phyloP scores from a whole-genome alignment of 2,888 invertebrate genomes.

The Netelia fuscicornis region DNA sequence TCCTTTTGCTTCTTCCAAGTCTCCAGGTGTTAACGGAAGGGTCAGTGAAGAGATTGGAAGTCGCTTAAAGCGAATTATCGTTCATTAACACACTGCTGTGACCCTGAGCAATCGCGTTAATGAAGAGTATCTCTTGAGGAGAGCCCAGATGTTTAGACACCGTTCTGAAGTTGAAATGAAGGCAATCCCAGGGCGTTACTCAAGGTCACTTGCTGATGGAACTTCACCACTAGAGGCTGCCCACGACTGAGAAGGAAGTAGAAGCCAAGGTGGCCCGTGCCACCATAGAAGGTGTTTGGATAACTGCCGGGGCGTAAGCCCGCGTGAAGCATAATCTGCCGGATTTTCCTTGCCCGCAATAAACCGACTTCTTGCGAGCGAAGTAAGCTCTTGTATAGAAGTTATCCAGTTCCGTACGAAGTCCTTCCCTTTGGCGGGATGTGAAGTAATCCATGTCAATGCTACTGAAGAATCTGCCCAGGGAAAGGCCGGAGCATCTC shows the following conservation, averaged over 20 bases:
- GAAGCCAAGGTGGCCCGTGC: conserved; percentile 44
- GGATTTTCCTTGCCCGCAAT: conserved; percentile 54
- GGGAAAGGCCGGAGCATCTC: not conserved
- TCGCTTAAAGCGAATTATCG: not conserved
- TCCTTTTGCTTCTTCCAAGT: conserved; percentile 42
- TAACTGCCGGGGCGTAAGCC: conserved; percentile 19
- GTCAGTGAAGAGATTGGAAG: not conserved
- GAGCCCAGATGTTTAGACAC: not conserved
- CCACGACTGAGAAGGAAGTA: not conserved
- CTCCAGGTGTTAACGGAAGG: conserved; percentile 15
- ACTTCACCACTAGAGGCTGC: not conserved
- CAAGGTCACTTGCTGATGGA: not conserved
- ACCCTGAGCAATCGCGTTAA: conserved; percentile 20
- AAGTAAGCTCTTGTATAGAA: not conserved
- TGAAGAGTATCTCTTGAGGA: conserved; percentile 19
- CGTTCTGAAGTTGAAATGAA: not conserved
- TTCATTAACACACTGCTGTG: conserved; percentile 19
- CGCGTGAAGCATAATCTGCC: conserved; percentile 54
- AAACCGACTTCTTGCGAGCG: conserved; percentile 7
- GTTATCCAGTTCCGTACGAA: conserved; percentile 38
- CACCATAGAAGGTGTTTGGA: conserved; percentile 31
- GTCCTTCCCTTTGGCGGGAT: conserved; percentile 38
- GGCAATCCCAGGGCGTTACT: conserved; percentile 15
- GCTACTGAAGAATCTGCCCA: conserved; percentile 50
- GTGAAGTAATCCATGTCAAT: conserved; percentile 28